Conservation (phyloP, 2,888 invertebrate species). For the Papilio protenor region DNA sequence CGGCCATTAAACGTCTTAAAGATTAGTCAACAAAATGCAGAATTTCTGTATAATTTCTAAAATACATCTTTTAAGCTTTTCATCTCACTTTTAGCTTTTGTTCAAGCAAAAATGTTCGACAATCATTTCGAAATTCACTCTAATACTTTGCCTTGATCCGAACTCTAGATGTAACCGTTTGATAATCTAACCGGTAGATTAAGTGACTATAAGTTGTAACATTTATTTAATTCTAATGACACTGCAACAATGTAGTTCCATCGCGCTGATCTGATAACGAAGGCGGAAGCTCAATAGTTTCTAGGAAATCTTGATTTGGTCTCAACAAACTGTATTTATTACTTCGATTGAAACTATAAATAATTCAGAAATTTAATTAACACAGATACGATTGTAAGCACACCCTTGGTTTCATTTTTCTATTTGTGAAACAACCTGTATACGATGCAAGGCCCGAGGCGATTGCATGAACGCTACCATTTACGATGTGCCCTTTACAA, state of each 20-base stretch:
- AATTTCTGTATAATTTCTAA: too few relatives aligned
- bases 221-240: slow-evolving; percentile 25
- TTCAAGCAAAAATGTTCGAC: neutral
- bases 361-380: slow-evolving; percentile 13
- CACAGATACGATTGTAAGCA: neutral
- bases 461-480: slow-evolving; percentile 56
- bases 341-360: slow-evolving; percentile 17
- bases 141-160: neutral
- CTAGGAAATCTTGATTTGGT: slow-evolving; percentile 25
- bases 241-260: slow-evolving; percentile 14
- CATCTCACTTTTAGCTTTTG: too few relatives aligned
- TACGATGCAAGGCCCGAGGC: slow-evolving; percentile 49
- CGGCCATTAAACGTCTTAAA: too few relatives aligned
- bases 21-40: too few relatives aligned
- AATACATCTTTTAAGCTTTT: too few relatives aligned
- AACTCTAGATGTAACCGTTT: slow-evolving; percentile 17
- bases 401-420: slow-evolving; percentile 8
- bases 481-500: slow-evolving; percentile 68
- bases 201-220: neutral
- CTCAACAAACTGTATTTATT: slow-evolving; percentile 3
- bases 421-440: slow-evolving; percentile 16
- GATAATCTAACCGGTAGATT: slow-evolving; percentile 14
- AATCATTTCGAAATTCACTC: neutral
- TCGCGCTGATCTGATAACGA: slow-evolving; percentile 16
- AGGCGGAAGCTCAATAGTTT: slow-evolving; percentile 8